A percentile compares a stretch with the other conserved stretches of the same genome.
These are phyloP conservation scores for Myrmophylax atrothorax DNA, from an alignment of 2,113 vertebrate genomes.

Conservation along the genomic window DNA sequence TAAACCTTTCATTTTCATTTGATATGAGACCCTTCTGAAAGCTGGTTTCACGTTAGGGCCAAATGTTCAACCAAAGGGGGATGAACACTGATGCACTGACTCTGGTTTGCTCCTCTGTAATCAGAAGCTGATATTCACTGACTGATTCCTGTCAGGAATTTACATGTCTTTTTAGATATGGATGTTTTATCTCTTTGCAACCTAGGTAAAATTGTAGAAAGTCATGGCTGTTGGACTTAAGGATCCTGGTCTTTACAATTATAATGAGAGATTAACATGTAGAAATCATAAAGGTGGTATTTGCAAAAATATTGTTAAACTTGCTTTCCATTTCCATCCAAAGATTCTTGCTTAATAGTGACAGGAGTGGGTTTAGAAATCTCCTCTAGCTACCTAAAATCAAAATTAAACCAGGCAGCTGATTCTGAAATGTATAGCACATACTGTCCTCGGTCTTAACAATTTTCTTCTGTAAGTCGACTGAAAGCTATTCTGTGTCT, in stretches of 20 bases:
- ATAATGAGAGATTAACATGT: neutral
- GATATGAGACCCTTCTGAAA: neutral
- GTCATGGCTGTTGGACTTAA: neutral
- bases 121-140: neutral
- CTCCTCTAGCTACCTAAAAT: neutral
- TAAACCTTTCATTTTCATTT: neutral
- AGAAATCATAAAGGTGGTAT: neutral
- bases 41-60: neutral
- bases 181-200: neutral
- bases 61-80: neutral
- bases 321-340: neutral
- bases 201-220: neutral
- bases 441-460: neutral
- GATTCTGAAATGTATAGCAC: neutral
- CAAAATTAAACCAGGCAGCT: neutral
- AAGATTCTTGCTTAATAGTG: neutral
- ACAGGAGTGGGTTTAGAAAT: neutral
- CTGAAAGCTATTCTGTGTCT: neutral
- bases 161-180: fast-evolving
- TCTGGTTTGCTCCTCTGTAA: neutral
- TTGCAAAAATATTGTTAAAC: neutral
- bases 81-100: neutral
- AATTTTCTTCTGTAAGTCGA: neutral
- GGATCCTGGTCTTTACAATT: neutral
- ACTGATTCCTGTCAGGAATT: neutral